Conservation (phyloP, 2,113 vertebrate genomes). For the Lycaon pictus region DNA sequence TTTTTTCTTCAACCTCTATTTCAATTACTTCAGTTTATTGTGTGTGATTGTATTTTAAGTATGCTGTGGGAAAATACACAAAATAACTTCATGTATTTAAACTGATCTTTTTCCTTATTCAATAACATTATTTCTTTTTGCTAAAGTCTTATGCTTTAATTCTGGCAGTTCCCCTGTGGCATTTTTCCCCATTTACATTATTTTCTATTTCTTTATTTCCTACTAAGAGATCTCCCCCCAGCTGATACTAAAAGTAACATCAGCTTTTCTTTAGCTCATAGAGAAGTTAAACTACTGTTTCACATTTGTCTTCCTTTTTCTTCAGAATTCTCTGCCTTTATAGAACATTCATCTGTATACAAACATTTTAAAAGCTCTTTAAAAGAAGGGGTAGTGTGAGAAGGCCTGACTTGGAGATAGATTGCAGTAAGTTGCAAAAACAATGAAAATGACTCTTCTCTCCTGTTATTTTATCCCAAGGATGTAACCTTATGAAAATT, state of each 20-base stretch:
- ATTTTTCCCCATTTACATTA: not conserved
- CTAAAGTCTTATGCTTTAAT: not conserved
- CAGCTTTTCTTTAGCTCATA: not conserved
- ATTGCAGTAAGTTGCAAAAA: constrained; percentile 73
- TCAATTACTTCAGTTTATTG: not conserved
- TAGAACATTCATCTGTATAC: constrained; percentile 14
- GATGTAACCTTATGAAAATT: constrained; percentile 29
- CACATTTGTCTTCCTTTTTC: not conserved
- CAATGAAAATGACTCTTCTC: constrained; percentile 62
- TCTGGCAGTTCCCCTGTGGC: not conserved
- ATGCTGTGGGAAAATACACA: not conserved
- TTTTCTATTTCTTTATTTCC: not conserved
- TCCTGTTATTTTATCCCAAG: constrained; percentile 68
- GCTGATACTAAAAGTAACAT: not conserved
- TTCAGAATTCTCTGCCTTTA: constrained; percentile 61
- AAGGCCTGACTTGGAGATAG: constrained; percentile 69
- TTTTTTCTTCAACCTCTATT: constrained; percentile 42
- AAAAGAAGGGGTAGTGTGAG: constrained; percentile 64
- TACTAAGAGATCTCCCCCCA: not conserved
- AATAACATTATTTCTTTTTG: not conserved
- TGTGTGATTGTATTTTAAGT: not conserved
- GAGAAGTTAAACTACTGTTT: constrained; percentile 53
- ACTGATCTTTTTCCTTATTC: not conserved
- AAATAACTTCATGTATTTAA: not conserved
- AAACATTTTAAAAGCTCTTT: constrained; percentile 69